Evolutionary conservation across 1,140 invertebrate genomes (phyloP), one percentile per base, ranked within the genome.

Genomic region (Papilio polyxenes): DNA sequence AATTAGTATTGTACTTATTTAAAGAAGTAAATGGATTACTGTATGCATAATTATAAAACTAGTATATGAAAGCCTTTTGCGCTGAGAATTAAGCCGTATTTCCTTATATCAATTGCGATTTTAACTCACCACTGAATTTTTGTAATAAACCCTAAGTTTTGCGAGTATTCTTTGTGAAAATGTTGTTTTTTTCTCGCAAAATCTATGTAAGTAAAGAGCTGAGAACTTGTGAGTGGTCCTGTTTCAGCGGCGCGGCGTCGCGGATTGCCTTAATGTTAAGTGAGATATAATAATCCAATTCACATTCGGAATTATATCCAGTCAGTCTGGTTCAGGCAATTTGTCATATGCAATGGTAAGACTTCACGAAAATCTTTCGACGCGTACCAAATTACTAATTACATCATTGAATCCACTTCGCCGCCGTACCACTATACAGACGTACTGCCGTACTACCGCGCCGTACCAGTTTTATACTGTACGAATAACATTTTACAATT

Each of bases 321-420:
- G 51, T 75, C 56, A 44, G 40, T n/a, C 48, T 40, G 72, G 75
- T 83, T 74, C 80, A 81, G 56, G 62, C 81, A 85, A 86, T 85
- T 87, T 86, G 82, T 86, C 86, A 86, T 86, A 40, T 80, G 75
- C 81, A 82, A 82, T 81, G 75, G 48, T 69, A 83, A 37, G 82
- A 82, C 78, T 83, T 44, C 80, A 87, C 84, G 78, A 81, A 87
- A 84, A 85, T 82, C 81, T 76, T 82, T 81, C 80, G 83, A 84
- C 85, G 86, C 82, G 87, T 87, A 83, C 83, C 82, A 85, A 88
- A 86, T 87, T 85, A 83, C 84, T 88, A 89, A 89, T 89, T 84
- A 84, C 84, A 81, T 83, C 72, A 75, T 83, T 83, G 56, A 75
- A 82, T 80, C 62, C 56, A 81, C n/a, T 51, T 65, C 59, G 59